Base-by-base conservation (phyloP, 1,140 invertebrate species). In the Panulirus ornatus region DNA sequence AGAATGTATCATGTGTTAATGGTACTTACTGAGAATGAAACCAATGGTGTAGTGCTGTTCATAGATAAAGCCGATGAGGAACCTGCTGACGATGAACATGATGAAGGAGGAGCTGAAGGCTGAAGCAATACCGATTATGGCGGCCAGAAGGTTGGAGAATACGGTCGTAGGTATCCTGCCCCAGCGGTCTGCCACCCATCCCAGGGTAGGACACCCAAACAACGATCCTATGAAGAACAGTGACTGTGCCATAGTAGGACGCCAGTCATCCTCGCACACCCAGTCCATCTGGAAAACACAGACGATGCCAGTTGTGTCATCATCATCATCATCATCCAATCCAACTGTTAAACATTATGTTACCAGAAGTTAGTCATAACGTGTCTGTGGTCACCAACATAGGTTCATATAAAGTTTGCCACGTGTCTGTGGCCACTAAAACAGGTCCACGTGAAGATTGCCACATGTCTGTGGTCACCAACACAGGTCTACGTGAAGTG, bases 211-310 rank as follows among this genome's bases (percentile, higher is more conserved):
- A 3, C 97, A 97, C 2, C 97, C 97, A 0, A 97, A 95, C 90
- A 97, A 97, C n/a, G 97, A 97, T 2, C 97, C 97, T 86, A 97
- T 94, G 93, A 97, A 98, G 94, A 98, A 98, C 75, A 97, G 95
- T 0, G 97, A 96, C 93, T 97, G 97, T 0, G 97, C 96, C 9
- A 96, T 95, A 0, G 96, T 96, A 0, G 96, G 95, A 63, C 96
- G 93, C 47, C 96, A 96, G 71, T 96, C 96, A 81, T 97, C 94
- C 3, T 97, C 96, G 93, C 97, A 98, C 27, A 97, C 97, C 97
- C 97, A 98, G 92, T 97, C 95, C 92, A 96, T 16, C 79, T 89
- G 79, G 6, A 34, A 70, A 9, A 42, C 34, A n/a, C 19, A 14
- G 58, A 66, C 9, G 19, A 6, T 34, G 34, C 5, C 22, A 14